Evolutionary conservation across 2,888 invertebrate species (phyloP).

Genomic region (Cryptus armator): DNA sequence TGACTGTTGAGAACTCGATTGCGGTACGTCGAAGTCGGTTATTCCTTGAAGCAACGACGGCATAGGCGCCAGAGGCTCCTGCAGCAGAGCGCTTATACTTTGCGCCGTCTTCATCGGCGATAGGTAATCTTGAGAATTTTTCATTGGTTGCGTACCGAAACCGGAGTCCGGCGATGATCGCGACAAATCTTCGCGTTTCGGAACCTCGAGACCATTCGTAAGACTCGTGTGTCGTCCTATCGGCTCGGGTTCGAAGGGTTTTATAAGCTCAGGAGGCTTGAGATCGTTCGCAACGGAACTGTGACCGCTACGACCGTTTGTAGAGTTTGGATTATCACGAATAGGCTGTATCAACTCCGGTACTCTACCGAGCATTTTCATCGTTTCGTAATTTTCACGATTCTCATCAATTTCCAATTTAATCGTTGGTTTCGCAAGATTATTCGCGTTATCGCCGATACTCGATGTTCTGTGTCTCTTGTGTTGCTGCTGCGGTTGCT

Average conservation of each 20-base stretch:
- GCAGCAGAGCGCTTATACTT: conserved; percentile 82
- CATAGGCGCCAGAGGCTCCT: conserved; percentile 81
- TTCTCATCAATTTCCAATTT: conserved; percentile 65
- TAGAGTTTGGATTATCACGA: conserved; percentile 75
- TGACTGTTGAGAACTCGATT: conserved; percentile 70
- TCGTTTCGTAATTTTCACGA: conserved; percentile 73
- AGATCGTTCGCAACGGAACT: conserved; percentile 74
- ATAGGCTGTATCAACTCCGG: conserved; percentile 80
- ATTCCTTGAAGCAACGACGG: conserved; percentile 80
- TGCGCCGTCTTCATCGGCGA: conserved; percentile 81
- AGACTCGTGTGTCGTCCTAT: conserved; percentile 73
- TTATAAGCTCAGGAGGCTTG: conserved; percentile 77
- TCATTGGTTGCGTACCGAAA: conserved; percentile 55
- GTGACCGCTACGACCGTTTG: conserved; percentile 67
- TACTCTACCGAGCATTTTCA: conserved; percentile 79
- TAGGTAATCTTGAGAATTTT: conserved; percentile 73
- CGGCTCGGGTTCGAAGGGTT: conserved; percentile 82
- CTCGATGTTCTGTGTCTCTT: conserved; percentile 76
- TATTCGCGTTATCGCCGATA: conserved; percentile 67
- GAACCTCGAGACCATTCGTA: conserved; percentile 76
- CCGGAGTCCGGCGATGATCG: conserved; percentile 58
- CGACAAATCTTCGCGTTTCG: conserved; percentile 31
- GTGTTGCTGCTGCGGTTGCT: conserved; percentile 67
- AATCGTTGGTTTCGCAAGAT: conserved; percentile 23
- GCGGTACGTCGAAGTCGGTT: conserved; percentile 76